Evolutionary conservation across 2,113 vertebrate species (phyloP), one percentile per base, ranked within the genome.

Genomic region (Catharus minimus): DNA sequence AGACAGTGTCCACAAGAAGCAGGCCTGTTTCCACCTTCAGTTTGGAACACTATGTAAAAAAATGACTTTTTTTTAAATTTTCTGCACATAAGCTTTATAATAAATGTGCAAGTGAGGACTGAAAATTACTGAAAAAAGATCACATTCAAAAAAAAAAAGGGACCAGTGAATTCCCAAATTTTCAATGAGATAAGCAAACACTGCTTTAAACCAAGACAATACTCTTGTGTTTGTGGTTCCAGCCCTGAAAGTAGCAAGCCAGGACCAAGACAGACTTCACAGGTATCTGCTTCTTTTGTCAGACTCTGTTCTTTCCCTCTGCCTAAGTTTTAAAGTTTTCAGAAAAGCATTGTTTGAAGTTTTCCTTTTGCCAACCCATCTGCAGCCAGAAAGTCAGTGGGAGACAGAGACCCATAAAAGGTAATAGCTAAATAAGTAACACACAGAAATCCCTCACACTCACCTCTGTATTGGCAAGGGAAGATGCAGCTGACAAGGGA

Each of bases 401-500:
- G 90, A 89, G 77, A 90, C 64, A 80, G 68, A 83, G 43, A 92
- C 38, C 84, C 91, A 84, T 95, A 94, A 91, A 95, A 94, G 92
- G 90, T 77, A 94, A 96, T 22, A 86, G 56, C 60, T 81, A 86
- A 95, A 94, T 57, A 86, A 95, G 78, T 71, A 92, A 86, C 76
- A 76, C 4, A 5, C 82, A 96, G 73, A 94, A 95, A 94, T 96
- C 87, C 86, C 89, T 91, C 84, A 89, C 66, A 10, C 89, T 96
- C 90, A 96, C 96, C 96, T 94, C 96, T 66, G 21, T 73, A 71
- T 55, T 92, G 93, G 95, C 92, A 95, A 92, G 76, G 65, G 60
- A 96, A 95, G 94, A 90, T 89, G 79, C 88, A 95, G 94, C 91
- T 96, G 95, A 90, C 93, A 91, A 94, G 73, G 68, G 74, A 95